These are phyloP conservation scores for Heliconius sara DNA, from an alignment of 2,888 invertebrate species.

Conservation along the genomic window DNA sequence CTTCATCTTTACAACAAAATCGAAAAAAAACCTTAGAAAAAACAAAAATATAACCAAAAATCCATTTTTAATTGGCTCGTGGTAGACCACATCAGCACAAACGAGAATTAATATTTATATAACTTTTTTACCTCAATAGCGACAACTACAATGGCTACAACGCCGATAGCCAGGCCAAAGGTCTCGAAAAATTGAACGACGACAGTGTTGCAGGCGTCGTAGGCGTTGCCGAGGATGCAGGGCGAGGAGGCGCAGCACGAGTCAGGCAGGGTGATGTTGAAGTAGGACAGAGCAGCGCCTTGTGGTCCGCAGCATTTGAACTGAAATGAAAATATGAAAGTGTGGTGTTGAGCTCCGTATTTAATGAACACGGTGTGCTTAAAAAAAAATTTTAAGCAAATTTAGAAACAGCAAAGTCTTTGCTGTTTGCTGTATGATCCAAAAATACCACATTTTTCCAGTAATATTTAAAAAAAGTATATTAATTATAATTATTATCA, in stretches of 20 bases:
- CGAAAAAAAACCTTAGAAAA: no score
- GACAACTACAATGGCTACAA: slow-evolving; percentile 86
- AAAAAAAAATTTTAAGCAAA: background rate
- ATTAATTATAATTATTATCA: background rate
- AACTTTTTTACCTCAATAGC: slow-evolving; percentile 85
- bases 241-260: slow-evolving; percentile 70
- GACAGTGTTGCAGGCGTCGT: slow-evolving; percentile 76
- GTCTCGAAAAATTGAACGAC: slow-evolving; percentile 71
- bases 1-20: no score
- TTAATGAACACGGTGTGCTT: no score
- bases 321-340: slow-evolving; percentile 61
- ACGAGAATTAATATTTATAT: background rate
- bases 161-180: slow-evolving; percentile 83
- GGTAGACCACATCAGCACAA: background rate
- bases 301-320: slow-evolving; percentile 83
- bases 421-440: background rate
- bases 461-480: background rate
- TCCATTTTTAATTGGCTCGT: background rate
- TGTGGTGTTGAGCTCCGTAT: no score
- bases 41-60: no score
- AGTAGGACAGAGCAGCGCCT: slow-evolving; percentile 66
- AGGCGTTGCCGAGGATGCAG: slow-evolving; percentile 63
- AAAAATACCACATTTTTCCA: background rate
- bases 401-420: background rate
- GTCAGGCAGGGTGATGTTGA: slow-evolving; percentile 59